Percentiles rank a stretch among this genome's conserved stretches.
These are phyloP conservation scores for Mormyrops attenuatus DNA, from an alignment of 2,797 vertebrate species.

Conservation along the genomic window DNA sequence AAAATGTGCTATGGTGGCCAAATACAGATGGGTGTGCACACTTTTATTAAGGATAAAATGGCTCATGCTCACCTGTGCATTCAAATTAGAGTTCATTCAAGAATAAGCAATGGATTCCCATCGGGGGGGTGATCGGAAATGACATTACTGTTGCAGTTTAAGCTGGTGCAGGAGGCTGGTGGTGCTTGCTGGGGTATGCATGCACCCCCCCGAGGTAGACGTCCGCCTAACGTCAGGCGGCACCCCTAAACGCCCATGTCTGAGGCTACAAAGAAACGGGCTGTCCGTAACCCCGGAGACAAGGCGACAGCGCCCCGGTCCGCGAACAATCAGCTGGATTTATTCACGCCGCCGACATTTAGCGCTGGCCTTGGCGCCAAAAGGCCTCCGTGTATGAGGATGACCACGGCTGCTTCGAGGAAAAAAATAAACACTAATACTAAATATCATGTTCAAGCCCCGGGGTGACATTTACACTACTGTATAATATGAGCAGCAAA, in stretches of 20 bases:
- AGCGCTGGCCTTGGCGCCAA: slow-evolving; percentile 52
- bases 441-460: background rate
- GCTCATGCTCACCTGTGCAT: background rate
- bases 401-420: background rate
- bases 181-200: background rate
- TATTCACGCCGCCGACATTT: slow-evolving; percentile 18
- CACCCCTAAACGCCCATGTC: background rate
- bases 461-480: slow-evolving; percentile 25
- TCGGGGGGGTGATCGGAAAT: background rate
- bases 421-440: background rate
- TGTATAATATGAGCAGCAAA: background rate
- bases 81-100: background rate
- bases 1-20: background rate
- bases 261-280: background rate
- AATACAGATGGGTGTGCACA: background rate
- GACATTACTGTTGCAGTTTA: background rate
- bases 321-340: background rate
- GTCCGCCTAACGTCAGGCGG: background rate
- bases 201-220: background rate
- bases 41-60: background rate
- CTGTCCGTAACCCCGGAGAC: background rate
- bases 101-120: background rate
- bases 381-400: background rate
- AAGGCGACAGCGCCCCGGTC: background rate
- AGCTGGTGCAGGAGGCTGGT: background rate